Base-by-base conservation (phyloP, 92 coral and sea anemone species). In the Galaxea fascicularis region DNA sequence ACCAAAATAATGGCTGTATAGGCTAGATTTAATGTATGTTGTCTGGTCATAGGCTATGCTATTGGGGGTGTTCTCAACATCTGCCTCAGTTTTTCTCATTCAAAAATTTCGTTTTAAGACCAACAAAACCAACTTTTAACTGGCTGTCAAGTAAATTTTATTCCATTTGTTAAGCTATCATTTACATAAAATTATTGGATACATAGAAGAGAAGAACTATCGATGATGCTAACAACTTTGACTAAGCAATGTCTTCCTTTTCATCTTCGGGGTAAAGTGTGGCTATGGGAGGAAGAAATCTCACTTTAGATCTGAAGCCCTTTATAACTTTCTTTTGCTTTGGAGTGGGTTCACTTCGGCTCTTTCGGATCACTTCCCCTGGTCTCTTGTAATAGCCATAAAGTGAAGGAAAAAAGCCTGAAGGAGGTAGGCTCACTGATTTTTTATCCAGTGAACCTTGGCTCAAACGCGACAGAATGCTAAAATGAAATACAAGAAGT, bases 281-380 rank as follows among this genome's bases (percentile, higher is more conserved):
- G n/a, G 99, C 99, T 49, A 96, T 93, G 4, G 99, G 94, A 21
- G 99, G 99, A 25, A 94, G 90, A 26, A 79, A 71, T 15, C 75
- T 70, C 1, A 83, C 65, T 70, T 88, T 86, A 18, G 92, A 83
- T 73, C 89, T 74, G 10, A 53, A 73, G 0, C 80, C 39, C 41
- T 60, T 31, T 17, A 53, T 54, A 10, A 5, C 46, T 62, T 89
- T 89, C 35, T 74, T 76, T 44, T 51, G 86, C 49, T 69, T 84
- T 49, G 88, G 72, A 41, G 92, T 57, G 7, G 98, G 95, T 15
- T 90, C 93, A 18, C 93, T 92, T 24, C 77, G 57, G 62, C 86
- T 88, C 78, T 62, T 89, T 18, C 69, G 86, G 22, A 87, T 68
- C 4, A 58, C 79, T 4, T 53, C 41, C n/a, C 64, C 60, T 1